A percentile compares a stretch with the other conserved stretches of the same genome.
phyloP scores from a whole-genome alignment of 2,113 vertebrate genomes.

The Chloropsis hardwickii region DNA sequence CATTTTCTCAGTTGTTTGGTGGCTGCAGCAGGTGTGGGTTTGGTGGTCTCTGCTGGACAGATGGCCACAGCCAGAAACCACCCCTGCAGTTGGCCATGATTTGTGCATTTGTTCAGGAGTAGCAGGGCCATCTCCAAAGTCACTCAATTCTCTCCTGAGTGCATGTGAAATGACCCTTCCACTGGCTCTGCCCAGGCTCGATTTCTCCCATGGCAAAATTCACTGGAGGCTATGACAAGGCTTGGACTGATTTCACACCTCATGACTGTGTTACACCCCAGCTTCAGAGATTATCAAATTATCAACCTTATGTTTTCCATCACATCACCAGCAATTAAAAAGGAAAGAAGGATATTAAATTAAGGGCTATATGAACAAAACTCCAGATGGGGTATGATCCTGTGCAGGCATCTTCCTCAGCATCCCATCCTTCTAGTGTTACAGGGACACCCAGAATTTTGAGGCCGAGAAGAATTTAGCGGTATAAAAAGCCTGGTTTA shows the following conservation, averaged over 20 bases:
- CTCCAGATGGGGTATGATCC: neutral
- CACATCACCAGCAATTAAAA: neutral
- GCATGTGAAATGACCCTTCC: fast-evolving
- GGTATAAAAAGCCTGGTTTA: neutral
- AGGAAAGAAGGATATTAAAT: neutral
- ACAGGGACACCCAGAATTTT: neutral
- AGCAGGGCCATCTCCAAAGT: neutral
- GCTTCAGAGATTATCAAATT: neutral
- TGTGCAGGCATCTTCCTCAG: neutral
- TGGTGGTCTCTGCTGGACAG: neutral
- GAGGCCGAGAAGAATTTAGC: neutral
- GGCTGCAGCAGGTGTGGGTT: neutral
- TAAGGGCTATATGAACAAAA: neutral
- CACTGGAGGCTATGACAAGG: neutral
- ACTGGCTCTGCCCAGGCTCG: neutral
- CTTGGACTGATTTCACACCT: neutral
- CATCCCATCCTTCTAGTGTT: neutral
- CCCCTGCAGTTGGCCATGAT: neutral
- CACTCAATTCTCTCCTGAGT: neutral
- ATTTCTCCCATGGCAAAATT: neutral
- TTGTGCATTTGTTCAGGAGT: neutral
- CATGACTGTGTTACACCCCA: neutral
- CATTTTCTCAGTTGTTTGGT: neutral
- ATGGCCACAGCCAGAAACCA: neutral
- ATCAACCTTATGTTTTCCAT: neutral